A percentile compares a stretch with the other conserved stretches of the same genome.
These are phyloP conservation scores for Cerastoderma edule DNA, from an alignment of 2,888 invertebrate genomes.

Conservation along the genomic window DNA sequence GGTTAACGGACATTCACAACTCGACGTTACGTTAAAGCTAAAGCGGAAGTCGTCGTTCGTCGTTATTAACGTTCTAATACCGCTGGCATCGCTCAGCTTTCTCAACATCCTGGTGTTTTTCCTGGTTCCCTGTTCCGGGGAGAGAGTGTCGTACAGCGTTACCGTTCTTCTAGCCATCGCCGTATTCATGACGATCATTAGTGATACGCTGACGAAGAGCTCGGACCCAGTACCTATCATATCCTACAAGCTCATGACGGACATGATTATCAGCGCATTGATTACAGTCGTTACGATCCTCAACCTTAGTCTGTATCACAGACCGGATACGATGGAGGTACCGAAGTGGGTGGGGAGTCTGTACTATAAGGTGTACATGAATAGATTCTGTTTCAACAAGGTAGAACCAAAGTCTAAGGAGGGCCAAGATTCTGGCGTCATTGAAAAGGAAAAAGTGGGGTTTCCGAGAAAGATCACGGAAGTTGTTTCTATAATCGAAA, in stretches of 20 bases:
- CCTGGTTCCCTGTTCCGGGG: conserved; percentile 55
- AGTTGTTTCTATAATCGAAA: conserved; percentile 3
- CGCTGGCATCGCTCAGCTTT: conserved; percentile 52
- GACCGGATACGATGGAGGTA: conserved; percentile 34
- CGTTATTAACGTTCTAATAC: conserved; percentile 49
- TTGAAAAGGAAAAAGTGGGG: background rate
- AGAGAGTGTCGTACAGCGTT: conserved; percentile 52
- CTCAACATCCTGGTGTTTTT: conserved; percentile 55
- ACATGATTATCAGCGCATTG: conserved; percentile 60
- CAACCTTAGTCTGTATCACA: conserved; percentile 56
- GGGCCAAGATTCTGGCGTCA: background rate
- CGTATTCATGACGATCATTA: conserved; percentile 57
- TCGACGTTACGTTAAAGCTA: conserved; percentile 6
- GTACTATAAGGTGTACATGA: background rate
- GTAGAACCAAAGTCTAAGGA: background rate
- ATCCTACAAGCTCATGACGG: conserved; percentile 34
- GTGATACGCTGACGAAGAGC: conserved; percentile 50
- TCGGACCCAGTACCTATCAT: conserved; percentile 55
- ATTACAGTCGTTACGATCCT: conserved; percentile 53
- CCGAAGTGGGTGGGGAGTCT: conserved; percentile 12
- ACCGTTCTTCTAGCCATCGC: conserved; percentile 57
- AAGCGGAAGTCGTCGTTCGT: conserved; percentile 31
- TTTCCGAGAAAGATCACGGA: background rate
- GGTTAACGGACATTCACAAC: conserved; percentile 8
- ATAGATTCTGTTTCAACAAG: conserved; percentile 8